Conservation (phyloP, 2,888 invertebrate species). For the Lepidocyrtinus sp. region DNA sequence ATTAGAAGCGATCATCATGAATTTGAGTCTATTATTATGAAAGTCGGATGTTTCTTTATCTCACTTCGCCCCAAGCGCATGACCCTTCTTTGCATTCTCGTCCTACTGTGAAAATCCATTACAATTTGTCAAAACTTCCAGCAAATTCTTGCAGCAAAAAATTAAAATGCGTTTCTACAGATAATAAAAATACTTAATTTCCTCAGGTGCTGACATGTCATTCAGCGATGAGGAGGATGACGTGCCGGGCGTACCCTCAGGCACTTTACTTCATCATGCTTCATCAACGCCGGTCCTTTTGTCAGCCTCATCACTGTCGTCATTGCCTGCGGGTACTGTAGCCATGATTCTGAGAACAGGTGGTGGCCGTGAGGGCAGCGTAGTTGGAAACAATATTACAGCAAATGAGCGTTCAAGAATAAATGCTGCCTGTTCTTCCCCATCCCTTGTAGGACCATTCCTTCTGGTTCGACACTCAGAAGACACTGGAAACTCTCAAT, state of each 20-base stretch:
- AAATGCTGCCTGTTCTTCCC: not conserved
- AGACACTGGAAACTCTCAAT: slow-evolving; percentile 17
- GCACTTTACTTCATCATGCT: not conserved
- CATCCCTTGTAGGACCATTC: slow-evolving; percentile 34
- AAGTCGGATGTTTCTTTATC: too few relatives aligned
- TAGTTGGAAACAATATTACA: slow-evolving; percentile 9
- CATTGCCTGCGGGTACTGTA: slow-evolving; percentile 34
- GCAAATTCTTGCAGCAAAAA: too few relatives aligned
- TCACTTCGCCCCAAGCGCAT: too few relatives aligned
- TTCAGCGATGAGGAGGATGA: slow-evolving; percentile 69
- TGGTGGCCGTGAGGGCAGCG: slow-evolving; percentile 13
- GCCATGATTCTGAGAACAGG: slow-evolving; percentile 26
- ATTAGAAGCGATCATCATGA: too few relatives aligned
- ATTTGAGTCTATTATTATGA: too few relatives aligned
- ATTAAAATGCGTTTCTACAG: too few relatives aligned
- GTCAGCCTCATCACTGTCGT: slow-evolving; percentile 33
- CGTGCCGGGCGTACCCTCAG: slow-evolving; percentile 1
- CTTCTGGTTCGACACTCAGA: slow-evolving; percentile 45
- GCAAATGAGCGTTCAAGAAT: not conserved
- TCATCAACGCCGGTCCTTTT: slow-evolving; percentile 12
- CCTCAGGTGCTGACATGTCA: slow-evolving; percentile 68
- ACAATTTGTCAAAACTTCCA: too few relatives aligned
- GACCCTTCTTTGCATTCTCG: too few relatives aligned
- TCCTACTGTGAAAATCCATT: too few relatives aligned
- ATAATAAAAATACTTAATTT: too few relatives aligned